Base-by-base conservation (phyloP, 2,797 vertebrate species). In the Mus spretus region DNA sequence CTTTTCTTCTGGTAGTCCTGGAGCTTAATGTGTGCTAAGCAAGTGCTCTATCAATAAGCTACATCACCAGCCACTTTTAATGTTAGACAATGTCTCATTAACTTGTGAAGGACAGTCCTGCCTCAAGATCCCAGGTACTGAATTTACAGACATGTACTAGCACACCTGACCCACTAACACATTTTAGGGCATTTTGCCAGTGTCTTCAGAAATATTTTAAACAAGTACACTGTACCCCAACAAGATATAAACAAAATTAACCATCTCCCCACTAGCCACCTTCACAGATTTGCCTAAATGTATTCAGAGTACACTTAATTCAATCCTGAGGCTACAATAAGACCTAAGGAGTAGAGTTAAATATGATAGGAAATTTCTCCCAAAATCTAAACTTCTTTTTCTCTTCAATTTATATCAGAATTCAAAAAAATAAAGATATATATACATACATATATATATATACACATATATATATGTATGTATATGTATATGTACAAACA, bases 121-220 rank as follows among this genome's bases (percentile, higher is more conserved):
- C 24, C 6, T 40, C 61, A 67, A 50, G 3, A 4, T n/a, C 75
- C 74, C 19, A 78, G 74, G 74, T 26, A 78, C 40, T 89, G 8
- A 10, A 77, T 80, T 80, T 65, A 67, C 61, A 67, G 34, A n/a
- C 24, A 14, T 80, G 44, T 31, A 67, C 44, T 61, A 53, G 8
- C 44, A 90, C 14, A 5, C 28, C 24, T 77, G 44, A 47, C 11
- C 55, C 40, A 59, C 40, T 26, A 89, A 89, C 20, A 53, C 59
- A 47, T 96, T 82, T 83, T 74, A 95, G 93, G 81, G 59, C 53
- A 94, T 91, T 95, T 95, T 47, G 77, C 37, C 87, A 78, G 88
- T 93, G 17, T 81, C 79, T 89, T 83, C 22, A 72, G 78, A 96
- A 93, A 91, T 94, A 95, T 92, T 94, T 95, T 91, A 78, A 90